Base-by-base conservation (phyloP, 2,888 invertebrate species). In the Eilema sororculum region DNA sequence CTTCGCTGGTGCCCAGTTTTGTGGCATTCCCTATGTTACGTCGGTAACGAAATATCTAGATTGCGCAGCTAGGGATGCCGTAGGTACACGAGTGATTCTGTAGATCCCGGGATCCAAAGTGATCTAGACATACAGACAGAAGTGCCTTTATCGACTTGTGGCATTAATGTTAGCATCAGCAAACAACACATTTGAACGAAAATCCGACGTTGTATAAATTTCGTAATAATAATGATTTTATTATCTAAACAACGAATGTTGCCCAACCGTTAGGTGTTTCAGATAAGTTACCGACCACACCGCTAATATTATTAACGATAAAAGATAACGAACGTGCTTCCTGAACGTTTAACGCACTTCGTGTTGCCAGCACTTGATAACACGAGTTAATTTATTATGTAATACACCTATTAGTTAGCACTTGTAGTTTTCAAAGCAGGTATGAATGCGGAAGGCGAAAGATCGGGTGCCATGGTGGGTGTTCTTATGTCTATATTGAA, bases 301-400 rank as follows among this genome's bases (percentile, higher is more conserved):
- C 60, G 41, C 63, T 69, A 59, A 65, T 33, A 52, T 52, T 63
- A 56, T 59, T 33, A 58, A 66, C 28, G 72, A 72, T 72, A 72
- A 72, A 63, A 72, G 80, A 79, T 81, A 76, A 71, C 30, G 61
- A 62, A 73, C 70, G 75, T 73, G 69, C 68, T 81, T 81, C 79
- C 78, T 72, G 65, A 69, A 75, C 61, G 69, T 81, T 73, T 74
- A 72, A 71, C 61, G 71, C 67, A 73, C 68, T 69, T 75, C 72
- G 75, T 81, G 78, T 75, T 71, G 59, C 71, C 65, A 75, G 58
- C 46, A 33, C 64, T 72, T 71, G 81, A 80, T 81, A 79, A 74
- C 73, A 60, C 67, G 25, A 56, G 58, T 59, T 73, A 69, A 76
- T 77, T 33, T 62, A 63, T 71, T 60, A 73, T 69, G 67, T 75